Base-by-base conservation (phyloP, 2,113 vertebrate species). In the Pygoscelis adeliae region DNA sequence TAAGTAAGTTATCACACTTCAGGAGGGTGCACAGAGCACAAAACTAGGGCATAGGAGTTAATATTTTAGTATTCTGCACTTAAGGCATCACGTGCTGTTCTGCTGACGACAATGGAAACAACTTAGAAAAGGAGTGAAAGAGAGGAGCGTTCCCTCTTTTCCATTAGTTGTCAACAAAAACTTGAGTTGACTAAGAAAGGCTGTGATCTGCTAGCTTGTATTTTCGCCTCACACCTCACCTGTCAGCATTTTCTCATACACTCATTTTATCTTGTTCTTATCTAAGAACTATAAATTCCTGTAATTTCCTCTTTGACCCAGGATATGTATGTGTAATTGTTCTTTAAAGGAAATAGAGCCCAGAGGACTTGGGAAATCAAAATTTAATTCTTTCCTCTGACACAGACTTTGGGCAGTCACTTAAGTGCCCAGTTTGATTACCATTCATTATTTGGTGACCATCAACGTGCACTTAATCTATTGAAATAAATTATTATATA, bases 51-150 rank as follows among this genome's bases (percentile, higher is more conserved):
- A 74, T 6, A 70, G 42, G 47, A 83, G 95, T 98, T 85, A 98
- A 98, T 98, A 97, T 98, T 98, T 98, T 69, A 98, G 89, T 63
- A 84, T 88, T 93, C 73, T 91, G 63, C 87, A 95, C 97, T 98
- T 95, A 96, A 92, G 53, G 67, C 32, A 36, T 78, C 90, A 26
- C 0, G 1, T 65, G 67, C 61, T 92, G 9, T 83, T 93, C 65
- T 59, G 20, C 77, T 63, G 72, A 49, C 21, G 32, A 86, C 80
- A 88, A 70, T 74, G 80, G 91, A 86, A 97, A 65, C 23, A 83
- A 58, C 52, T 62, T n/a, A 32, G 62, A 42, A 63, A 80, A 77
- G 34, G 38, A 83, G 59, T 32, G 12, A 50, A 58, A 52, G 69
- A 81, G 40, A 53, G 15, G 27, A 74, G 12, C 25, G 16, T 83